A percentile compares a stretch with the other conserved stretches of the same genome.
phyloP scores from a whole-genome alignment of 2,113 vertebrate genomes.

The Terrapene triunguis region DNA sequence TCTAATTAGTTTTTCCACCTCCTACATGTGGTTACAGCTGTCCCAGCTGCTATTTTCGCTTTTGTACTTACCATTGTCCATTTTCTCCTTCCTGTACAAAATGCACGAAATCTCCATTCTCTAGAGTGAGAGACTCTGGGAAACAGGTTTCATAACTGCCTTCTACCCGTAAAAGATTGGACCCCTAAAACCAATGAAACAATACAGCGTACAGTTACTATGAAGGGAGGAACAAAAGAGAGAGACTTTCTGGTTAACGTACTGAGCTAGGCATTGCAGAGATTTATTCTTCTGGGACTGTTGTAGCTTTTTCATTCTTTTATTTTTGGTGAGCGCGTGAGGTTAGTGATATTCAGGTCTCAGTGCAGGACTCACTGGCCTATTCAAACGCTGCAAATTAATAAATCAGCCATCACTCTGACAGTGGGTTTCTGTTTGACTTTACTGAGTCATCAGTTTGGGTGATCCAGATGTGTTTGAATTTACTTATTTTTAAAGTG shows the following conservation, averaged over 20 bases:
- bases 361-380: background rate
- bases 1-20: background rate
- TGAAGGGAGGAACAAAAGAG: background rate
- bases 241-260: background rate
- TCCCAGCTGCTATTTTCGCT: background rate
- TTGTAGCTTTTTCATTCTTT: background rate
- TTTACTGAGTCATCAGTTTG: background rate
- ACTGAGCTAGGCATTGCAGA: background rate
- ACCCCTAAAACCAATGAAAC: slow-evolving; percentile 67
- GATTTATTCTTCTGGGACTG: background rate
- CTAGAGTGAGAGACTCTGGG: slow-evolving; percentile 75
- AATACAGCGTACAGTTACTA: background rate
- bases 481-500: background rate
- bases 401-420: background rate
- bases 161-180: slow-evolving; percentile 84
- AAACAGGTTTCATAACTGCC: slow-evolving; percentile 82
- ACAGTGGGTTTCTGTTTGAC: background rate
- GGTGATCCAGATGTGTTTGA: background rate
- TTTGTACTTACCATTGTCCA: slow-evolving; percentile 87
- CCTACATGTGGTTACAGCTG: background rate
- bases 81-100: slow-evolving; percentile 87
- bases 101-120: slow-evolving; percentile 83
- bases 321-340: background rate
- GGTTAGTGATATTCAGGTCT: background rate
- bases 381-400: background rate